phyloP scores from a whole-genome alignment of 1,140 invertebrate genomes.

The Bombus balteatus region DNA sequence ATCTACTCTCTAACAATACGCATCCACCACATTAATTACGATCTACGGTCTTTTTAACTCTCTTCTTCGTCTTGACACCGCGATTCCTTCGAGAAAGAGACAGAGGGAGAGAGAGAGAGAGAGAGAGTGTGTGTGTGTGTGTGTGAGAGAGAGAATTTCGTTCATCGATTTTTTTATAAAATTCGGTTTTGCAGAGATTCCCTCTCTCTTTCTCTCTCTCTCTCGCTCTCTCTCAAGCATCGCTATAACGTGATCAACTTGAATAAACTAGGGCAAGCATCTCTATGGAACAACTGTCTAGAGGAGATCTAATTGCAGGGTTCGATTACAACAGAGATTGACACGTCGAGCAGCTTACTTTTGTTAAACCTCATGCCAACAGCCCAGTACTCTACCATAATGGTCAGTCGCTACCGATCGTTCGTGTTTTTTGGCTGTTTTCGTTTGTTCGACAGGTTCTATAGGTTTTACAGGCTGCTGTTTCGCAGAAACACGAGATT shows the following conservation, averaged over 20 bases:
- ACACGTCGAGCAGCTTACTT: slow-evolving; percentile 75
- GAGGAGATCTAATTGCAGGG: slow-evolving; percentile 59
- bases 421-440: neutral
- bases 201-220: neutral
- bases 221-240: slow-evolving; percentile 6
- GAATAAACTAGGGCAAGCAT: slow-evolving; percentile 62
- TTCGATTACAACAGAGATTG: slow-evolving; percentile 66
- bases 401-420: slow-evolving; percentile 45
- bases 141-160: slow-evolving; percentile 22
- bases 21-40: slow-evolving; percentile 50
- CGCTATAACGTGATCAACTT: slow-evolving; percentile 25
- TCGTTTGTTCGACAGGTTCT: neutral
- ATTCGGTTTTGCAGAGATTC: neutral
- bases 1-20: slow-evolving; percentile 48
- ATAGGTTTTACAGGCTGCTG: neutral
- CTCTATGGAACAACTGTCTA: slow-evolving; percentile 60
- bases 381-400: slow-evolving; percentile 57
- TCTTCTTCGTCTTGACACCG: slow-evolving; percentile 20
- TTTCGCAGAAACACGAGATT: neutral
- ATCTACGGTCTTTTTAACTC: slow-evolving; percentile 31
- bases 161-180: neutral
- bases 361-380: slow-evolving; percentile 69
- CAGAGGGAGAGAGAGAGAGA: slow-evolving; percentile 14
- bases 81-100: slow-evolving; percentile 32
- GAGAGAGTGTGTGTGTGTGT: no score